These are phyloP conservation scores for Strix occidentalis DNA, from an alignment of 2,797 vertebrate genomes.

Conservation along the genomic window DNA sequence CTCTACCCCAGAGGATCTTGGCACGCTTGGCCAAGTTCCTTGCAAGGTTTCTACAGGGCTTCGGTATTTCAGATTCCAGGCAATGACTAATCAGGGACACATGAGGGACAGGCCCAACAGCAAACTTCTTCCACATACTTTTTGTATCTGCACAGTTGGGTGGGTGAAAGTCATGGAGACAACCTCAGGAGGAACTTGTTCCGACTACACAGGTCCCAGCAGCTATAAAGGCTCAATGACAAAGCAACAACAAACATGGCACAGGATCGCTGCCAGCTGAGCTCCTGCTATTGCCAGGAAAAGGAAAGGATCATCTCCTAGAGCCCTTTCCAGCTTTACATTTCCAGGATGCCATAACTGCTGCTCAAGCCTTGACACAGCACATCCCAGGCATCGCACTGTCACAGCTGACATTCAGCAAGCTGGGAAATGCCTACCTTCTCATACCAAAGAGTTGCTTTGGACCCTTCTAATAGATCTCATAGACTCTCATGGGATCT, in stretches of 20 bases:
- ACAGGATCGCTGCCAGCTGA: neutral
- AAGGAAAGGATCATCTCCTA: neutral
- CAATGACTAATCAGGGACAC: neutral
- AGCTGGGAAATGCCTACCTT: neutral
- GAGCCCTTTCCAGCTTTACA: neutral
- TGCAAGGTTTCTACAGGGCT: neutral
- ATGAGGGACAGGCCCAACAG: neutral
- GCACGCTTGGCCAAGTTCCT: neutral
- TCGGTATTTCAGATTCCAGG: neutral
- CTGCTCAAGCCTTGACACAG: neutral
- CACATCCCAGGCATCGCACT: neutral
- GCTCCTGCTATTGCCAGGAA: neutral
- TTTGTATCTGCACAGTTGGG: neutral
- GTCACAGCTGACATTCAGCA: neutral
- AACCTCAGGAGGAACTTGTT: neutral
- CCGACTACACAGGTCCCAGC: neutral
- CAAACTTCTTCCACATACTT: neutral
- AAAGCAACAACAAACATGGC: neutral
- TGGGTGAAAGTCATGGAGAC: neutral
- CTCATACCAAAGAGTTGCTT: neutral
- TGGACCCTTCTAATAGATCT: neutral
- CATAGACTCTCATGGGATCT: neutral
- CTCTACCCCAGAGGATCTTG: neutral
- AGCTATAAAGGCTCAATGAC: neutral
- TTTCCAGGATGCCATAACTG: neutral